A percentile compares a stretch with the other conserved stretches of the same genome.
These are phyloP conservation scores for Saguinus midas DNA, from an alignment of 2,113 vertebrate species.

Conservation along the genomic window DNA sequence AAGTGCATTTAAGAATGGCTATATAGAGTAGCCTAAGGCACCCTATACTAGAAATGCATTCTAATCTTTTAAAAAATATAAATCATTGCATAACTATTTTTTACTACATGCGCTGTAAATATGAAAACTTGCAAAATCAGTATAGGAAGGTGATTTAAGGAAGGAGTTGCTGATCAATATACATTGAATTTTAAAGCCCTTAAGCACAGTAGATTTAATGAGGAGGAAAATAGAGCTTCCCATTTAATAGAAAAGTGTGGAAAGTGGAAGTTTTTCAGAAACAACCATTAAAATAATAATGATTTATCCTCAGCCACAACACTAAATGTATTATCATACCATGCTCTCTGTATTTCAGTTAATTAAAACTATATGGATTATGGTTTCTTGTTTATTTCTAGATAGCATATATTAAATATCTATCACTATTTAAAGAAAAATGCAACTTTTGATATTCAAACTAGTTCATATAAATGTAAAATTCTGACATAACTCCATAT, in stretches of 20 bases:
- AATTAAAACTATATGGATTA: slow-evolving; percentile 21
- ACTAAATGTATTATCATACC: background rate
- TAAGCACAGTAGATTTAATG: slow-evolving; percentile 24
- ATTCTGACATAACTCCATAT: slow-evolving; percentile 39
- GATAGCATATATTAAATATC: background rate
- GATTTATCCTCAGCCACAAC: background rate
- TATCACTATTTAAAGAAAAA: slow-evolving; percentile 30
- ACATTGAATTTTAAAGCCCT: slow-evolving; percentile 16
- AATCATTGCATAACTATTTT: background rate
- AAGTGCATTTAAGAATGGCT: background rate
- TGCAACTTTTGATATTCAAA: slow-evolving; percentile 46
- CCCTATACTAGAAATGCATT: background rate
- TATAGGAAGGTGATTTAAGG: background rate
- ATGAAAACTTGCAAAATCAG: slow-evolving; percentile 9
- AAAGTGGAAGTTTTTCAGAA: background rate
- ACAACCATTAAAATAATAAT: slow-evolving; percentile 32
- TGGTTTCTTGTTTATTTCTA: background rate
- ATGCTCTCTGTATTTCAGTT: slow-evolving; percentile 2
- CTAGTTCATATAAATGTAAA: background rate
- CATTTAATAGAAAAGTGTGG: background rate
- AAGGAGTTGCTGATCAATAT: background rate
- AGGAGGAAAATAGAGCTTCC: background rate
- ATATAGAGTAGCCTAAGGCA: background rate
- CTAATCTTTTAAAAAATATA: background rate
- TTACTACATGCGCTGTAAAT: background rate